Evolutionary conservation across 2,797 vertebrate genomes (phyloP).

Genomic region (Acanthornis magna): DNA sequence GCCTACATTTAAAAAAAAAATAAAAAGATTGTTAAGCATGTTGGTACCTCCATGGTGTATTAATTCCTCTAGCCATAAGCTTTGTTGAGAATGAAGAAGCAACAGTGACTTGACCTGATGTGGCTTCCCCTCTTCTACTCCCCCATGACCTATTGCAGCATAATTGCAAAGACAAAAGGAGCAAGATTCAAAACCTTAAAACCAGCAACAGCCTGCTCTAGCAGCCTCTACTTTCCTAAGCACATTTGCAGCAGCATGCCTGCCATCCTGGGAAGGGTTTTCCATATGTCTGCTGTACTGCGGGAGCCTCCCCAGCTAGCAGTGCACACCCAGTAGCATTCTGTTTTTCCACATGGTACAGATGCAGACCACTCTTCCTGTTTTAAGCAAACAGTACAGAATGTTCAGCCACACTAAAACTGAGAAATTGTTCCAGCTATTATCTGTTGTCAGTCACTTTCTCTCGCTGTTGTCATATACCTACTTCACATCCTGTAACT

Average conservation of each 20-base stretch:
- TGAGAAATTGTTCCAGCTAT: neutral
- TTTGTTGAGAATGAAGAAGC: neutral
- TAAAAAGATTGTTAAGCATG: neutral
- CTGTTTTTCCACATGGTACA: neutral
- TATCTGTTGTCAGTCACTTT: neutral
- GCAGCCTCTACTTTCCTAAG: neutral
- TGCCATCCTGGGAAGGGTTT: neutral
- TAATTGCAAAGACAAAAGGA: neutral
- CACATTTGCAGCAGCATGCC: neutral
- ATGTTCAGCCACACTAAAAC: neutral
- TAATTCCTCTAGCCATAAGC: neutral
- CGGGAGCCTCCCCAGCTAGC: neutral
- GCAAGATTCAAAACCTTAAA: neutral
- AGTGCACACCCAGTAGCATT: rapidly evolving
- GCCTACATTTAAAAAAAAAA: neutral
- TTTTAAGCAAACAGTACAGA: neutral
- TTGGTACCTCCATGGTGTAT: neutral
- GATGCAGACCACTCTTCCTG: neutral
- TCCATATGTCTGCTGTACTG: neutral
- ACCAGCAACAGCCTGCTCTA: neutral
- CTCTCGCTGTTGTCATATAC: neutral
- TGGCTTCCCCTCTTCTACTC: neutral
- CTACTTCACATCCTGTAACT: neutral
- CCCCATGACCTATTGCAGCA: neutral
- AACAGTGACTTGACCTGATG: neutral